Evolutionary conservation across 1,140 invertebrate species (phyloP), one percentile per base, ranked within the genome.

Genomic region (Maconellicoccus hirsutus): DNA sequence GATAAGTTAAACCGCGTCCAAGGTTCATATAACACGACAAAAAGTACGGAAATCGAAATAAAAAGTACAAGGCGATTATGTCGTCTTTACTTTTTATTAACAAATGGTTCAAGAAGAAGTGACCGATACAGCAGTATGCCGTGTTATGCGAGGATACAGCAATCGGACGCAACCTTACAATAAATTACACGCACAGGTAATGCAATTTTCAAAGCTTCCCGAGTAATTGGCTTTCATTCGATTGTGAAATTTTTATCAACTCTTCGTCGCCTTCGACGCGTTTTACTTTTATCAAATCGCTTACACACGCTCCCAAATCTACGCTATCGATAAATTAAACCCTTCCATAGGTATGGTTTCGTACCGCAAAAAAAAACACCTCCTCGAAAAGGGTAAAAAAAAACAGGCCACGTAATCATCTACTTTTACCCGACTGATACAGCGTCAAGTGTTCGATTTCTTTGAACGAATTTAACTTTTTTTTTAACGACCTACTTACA

Each of bases 91-190:
- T 66, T 66, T 66, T 66, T 66, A 66, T 66, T 23, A 66, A 66
- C 61, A 66, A 66, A 66, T 66, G 61, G 61, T 66, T 66, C 61
- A 66, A 66, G 61, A 66, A 66, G 61, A 66, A 66, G 61, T 66
- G 61, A 66, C 61, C 61, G 61, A 66, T 66, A 66, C 61, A 66
- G 61, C 61, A 66, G 25, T 66, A 66, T 66, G 61, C 61, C 61
- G 61, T 66, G 61, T 66, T 66, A 66, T 66, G 61, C 61, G 61
- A 66, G 61, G 61, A 66, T 66, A 66, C 61, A 23, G 61, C 22
- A 66, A 66, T 26, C 61, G 61, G 22, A 25, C 61, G 61, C 61
- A 66, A 66, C 61, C 61, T 23, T 66, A 66, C 61, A 66, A 66
- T 66, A 66, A 66, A 66, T 66, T 66, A 26, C 61, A 66, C 61